phyloP scores from a whole-genome alignment of 2,888 invertebrate species.

The Pteria penguin region DNA sequence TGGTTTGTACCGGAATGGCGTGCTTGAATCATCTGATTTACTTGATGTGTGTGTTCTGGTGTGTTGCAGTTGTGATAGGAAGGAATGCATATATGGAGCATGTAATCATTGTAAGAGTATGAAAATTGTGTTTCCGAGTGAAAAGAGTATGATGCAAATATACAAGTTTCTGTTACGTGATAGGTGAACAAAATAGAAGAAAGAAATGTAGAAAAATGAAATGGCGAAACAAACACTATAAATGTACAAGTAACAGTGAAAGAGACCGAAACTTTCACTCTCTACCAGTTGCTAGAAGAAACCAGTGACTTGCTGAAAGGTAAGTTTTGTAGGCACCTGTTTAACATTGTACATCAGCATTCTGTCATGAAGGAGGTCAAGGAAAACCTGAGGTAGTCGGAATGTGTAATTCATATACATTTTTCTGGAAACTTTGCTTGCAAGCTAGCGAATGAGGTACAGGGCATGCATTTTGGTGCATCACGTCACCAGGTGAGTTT shows the following conservation, averaged over 20 bases:
- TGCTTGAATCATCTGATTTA: neutral
- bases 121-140: neutral
- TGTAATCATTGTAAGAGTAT: neutral
- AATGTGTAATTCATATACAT: constrained; percentile 42
- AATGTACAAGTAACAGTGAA: constrained; percentile 10
- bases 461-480: constrained; percentile 42
- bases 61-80: neutral
- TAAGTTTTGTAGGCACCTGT: constrained; percentile 24
- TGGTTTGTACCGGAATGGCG: neutral
- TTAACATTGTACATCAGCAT: constrained; percentile 26
- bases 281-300: constrained; percentile 5
- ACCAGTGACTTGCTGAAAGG: neutral
- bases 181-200: constrained; percentile 13
- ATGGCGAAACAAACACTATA: neutral
- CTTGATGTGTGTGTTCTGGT: neutral
- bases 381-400: constrained; percentile 20
- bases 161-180: neutral
- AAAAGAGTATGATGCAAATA: neutral
- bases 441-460: constrained; percentile 32
- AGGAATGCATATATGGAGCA: constrained; percentile 8
- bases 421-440: constrained; percentile 44
- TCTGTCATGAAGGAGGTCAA: constrained; percentile 6
- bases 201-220: constrained; percentile 5
- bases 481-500: constrained; percentile 16
- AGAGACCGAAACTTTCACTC: neutral